These are phyloP conservation scores for Solen grandis DNA, from an alignment of 1,140 invertebrate species.

Conservation along the genomic window DNA sequence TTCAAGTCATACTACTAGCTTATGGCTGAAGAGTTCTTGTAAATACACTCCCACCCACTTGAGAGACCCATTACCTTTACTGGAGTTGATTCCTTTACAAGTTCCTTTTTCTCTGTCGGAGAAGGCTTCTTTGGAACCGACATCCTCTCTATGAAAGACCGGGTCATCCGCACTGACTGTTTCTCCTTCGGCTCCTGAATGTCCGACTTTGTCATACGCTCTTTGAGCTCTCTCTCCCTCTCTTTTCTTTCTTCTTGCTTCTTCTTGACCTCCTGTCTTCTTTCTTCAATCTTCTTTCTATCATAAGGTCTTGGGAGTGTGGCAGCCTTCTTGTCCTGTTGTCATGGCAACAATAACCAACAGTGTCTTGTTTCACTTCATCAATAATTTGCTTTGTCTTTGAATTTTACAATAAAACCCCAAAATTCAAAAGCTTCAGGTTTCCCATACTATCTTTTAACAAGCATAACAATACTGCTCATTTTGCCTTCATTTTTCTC, in stretches of 20 bases:
- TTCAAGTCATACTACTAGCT: too few species aligned
- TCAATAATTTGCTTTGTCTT: neutral
- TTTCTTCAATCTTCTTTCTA: constrained; percentile 54
- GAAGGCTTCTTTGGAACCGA: constrained; percentile 36
- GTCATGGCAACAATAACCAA: too few species aligned
- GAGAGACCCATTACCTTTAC: constrained; percentile 52
- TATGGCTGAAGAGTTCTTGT: too few species aligned
- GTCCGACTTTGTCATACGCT: constrained; percentile 43
- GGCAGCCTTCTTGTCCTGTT: constrained; percentile 46
- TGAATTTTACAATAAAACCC: too few species aligned
- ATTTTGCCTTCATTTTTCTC: too few species aligned
- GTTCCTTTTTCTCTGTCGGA: constrained; percentile 33
- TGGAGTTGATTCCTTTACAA: constrained; percentile 25
- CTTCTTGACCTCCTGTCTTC: constrained; percentile 57
- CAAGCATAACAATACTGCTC: too few species aligned
- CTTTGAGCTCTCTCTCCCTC: constrained; percentile 50
- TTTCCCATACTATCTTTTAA: too few species aligned
- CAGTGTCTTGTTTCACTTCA: neutral
- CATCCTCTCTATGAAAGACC: constrained; percentile 49
- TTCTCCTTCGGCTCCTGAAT: constrained; percentile 42
- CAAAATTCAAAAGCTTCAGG: too few species aligned
- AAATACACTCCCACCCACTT: too few species aligned
- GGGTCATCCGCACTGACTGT: constrained; percentile 34
- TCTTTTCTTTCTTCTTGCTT: constrained; percentile 66
- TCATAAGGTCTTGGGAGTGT: constrained; percentile 49